Percentiles rank a stretch among this genome's conserved stretches.
phyloP scores from a whole-genome alignment of 2,113 vertebrate species.

The Odobenus rosmarus region DNA sequence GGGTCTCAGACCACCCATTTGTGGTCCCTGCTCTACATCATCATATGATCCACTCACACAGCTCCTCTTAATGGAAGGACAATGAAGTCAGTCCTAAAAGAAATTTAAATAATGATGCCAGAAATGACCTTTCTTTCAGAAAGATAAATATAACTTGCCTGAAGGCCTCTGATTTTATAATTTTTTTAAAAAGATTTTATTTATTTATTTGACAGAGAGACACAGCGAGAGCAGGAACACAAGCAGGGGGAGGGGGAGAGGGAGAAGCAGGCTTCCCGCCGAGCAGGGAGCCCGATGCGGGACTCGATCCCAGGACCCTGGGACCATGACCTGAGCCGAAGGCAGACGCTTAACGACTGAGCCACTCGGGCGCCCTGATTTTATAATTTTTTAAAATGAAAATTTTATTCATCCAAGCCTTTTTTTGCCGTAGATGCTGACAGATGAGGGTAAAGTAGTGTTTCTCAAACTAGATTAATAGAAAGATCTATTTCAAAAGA shows the following conservation, averaged over 20 bases:
- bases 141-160: neutral
- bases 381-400: neutral
- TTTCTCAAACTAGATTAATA: conserved; percentile 31
- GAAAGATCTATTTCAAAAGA: conserved; percentile 33
- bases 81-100: neutral
- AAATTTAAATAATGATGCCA: conserved; percentile 38
- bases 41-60: neutral
- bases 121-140: conserved; percentile 20
- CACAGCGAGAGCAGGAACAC: no score
- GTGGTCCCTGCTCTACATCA: neutral
- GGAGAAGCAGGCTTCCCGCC: no score
- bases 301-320: no score
- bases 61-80: neutral
- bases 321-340: no score
- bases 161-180: neutral
- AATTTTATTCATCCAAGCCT: neutral
- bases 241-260: no score
- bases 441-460: neutral
- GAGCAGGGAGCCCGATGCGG: no score
- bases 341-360: no score
- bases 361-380: neutral
- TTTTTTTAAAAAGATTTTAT: conserved; percentile 1
- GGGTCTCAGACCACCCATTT: neutral
- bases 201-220: neutral
- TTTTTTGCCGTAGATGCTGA: neutral